These are phyloP conservation scores for Belonocnema kinseyi DNA, from an alignment of 1,140 invertebrate genomes.

Conservation along the genomic window DNA sequence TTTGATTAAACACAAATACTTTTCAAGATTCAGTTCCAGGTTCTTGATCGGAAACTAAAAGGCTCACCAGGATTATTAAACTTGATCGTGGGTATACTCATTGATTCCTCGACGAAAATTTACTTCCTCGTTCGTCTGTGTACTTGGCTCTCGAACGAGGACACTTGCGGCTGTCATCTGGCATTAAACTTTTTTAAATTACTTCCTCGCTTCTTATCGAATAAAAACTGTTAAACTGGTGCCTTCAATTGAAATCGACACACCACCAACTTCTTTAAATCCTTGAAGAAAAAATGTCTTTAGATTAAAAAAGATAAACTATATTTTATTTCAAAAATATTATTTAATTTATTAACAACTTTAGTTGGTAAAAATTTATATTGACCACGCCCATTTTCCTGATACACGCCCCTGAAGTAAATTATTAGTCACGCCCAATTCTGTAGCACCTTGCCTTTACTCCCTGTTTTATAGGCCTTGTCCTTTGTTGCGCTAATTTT, in stretches of 20 bases:
- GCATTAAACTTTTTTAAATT: constrained; percentile 22
- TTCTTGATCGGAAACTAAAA: constrained; percentile 26
- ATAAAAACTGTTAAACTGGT: constrained; percentile 1
- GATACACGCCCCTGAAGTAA: no score
- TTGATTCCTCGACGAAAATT: constrained; percentile 15
- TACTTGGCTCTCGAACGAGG: constrained; percentile 7
- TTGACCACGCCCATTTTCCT: no score
- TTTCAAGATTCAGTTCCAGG: constrained; percentile 9
- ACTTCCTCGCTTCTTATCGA: neutral
- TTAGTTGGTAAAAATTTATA: no score
- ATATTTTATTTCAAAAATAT: neutral
- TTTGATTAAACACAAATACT: constrained; percentile 23
- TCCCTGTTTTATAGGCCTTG: no score
- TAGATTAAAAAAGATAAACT: neutral
- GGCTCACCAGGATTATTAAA: constrained; percentile 28
- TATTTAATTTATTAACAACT: no score
- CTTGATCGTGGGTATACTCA: neutral
- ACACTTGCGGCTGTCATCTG: constrained; percentile 2
- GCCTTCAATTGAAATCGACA: neutral
- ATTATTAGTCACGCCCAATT: no score
- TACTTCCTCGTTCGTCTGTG: constrained; percentile 11
- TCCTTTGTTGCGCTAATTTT: no score
- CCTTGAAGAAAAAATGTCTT: neutral
- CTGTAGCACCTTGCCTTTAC: no score
- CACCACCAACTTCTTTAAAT: neutral